phyloP scores from a whole-genome alignment of 2,797 vertebrate genomes.

The Balearica regulorum region DNA sequence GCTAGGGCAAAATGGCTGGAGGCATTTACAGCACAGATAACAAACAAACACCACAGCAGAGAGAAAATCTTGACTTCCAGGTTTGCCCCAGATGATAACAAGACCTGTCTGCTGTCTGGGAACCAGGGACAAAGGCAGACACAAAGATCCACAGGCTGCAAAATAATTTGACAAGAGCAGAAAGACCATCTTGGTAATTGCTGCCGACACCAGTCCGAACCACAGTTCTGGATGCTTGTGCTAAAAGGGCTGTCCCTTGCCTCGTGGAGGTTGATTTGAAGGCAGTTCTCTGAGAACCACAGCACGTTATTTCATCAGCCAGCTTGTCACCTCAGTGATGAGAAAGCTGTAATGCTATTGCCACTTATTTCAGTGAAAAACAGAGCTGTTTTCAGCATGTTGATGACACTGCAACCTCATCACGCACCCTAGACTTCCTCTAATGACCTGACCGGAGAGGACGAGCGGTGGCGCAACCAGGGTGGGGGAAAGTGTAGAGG shows the following conservation, averaged over 20 bases:
- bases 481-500: background rate
- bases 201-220: background rate
- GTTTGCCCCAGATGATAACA: background rate
- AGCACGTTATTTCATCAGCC: background rate
- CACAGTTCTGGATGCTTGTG: background rate
- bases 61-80: background rate
- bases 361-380: background rate
- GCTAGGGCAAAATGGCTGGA: background rate
- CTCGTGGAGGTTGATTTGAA: background rate
- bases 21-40: background rate
- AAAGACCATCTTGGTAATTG: background rate
- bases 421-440: background rate
- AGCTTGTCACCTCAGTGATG: background rate
- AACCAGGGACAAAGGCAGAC: background rate
- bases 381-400: background rate
- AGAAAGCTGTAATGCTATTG: background rate
- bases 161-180: background rate
- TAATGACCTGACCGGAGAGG: fast-evolving
- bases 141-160: background rate
- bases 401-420: background rate
- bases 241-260: background rate
- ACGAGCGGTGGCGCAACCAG: background rate
- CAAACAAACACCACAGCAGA: background rate
- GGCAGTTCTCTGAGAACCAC: background rate
- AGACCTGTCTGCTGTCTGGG: background rate